Conservation (phyloP, 2,888 invertebrate species). For the Monoplex corrugatus region DNA sequence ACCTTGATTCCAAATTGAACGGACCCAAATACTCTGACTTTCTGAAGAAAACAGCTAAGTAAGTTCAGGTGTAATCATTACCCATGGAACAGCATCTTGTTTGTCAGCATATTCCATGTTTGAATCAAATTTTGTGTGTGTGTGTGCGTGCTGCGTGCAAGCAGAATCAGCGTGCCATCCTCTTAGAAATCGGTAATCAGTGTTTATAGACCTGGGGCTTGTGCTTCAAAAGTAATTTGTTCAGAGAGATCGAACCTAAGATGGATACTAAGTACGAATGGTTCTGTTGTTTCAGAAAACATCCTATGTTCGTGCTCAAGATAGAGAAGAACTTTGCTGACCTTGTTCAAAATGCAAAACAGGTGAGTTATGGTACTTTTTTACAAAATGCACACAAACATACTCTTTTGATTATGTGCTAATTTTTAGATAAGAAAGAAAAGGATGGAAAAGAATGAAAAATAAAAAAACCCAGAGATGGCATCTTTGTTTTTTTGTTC, state of each 20-base stretch:
- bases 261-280: no score
- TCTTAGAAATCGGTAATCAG: no score
- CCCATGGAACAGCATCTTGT: background rate
- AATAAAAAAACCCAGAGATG: no score
- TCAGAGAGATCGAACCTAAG: no score
- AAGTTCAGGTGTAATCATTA: constrained; percentile 29
- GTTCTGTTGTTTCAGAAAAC: constrained; percentile 80
- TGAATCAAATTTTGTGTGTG: background rate
- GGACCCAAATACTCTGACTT: constrained; percentile 93
- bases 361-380: constrained; percentile 84
- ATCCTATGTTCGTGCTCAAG: constrained; percentile 90
- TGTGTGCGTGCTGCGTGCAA: background rate
- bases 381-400: no score
- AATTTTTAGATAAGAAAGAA: no score
- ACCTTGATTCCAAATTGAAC: constrained; percentile 86
- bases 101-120: background rate
- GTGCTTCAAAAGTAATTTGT: no score
- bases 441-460: no score
- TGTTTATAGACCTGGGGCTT: no score
- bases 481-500: no score
- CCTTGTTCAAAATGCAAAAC: constrained; percentile 92
- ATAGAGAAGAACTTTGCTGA: constrained; percentile 92
- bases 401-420: no score
- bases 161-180: no score
- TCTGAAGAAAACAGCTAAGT: constrained; percentile 90